Evolutionary conservation across 1,140 invertebrate species (phyloP).

Genomic region (Calliopsis andreniformis): DNA sequence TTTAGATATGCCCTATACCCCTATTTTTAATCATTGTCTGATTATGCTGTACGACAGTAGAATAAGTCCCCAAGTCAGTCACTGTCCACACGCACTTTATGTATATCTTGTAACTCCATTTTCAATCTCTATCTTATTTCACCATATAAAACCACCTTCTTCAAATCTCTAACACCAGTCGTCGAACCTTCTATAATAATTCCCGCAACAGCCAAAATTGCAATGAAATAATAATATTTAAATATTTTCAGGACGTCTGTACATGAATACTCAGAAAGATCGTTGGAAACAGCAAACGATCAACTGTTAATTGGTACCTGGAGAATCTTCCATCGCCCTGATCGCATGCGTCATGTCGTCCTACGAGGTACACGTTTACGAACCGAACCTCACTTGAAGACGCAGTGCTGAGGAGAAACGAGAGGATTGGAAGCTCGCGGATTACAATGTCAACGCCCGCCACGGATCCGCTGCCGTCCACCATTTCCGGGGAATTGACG

Average conservation of each 20-base stretch:
- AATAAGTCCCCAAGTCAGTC: too few relatives aligned
- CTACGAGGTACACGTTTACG: conserved; percentile 33
- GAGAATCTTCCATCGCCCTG: neutral
- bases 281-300: too few relatives aligned
- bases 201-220: too few relatives aligned
- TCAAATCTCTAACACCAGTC: too few relatives aligned
- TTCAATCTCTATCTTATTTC: too few relatives aligned
- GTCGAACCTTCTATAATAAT: too few relatives aligned
- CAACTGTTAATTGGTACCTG: neutral
- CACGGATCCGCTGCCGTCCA: conserved; percentile 60
- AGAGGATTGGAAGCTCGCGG: conserved; percentile 7
- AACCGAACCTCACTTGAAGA: conserved; percentile 48
- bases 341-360: conserved; percentile 54
- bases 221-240: neutral
- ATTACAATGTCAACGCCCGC: conserved; percentile 72
- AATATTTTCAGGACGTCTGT: conserved; percentile 3
- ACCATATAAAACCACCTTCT: too few relatives aligned
- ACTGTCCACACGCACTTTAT: too few relatives aligned
- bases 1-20: too few relatives aligned
- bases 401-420: conserved; percentile 25
- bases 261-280: neutral
- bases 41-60: too few relatives aligned
- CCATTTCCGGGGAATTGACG: conserved; percentile 69
- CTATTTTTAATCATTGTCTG: too few relatives aligned
- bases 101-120: too few relatives aligned